Evolutionary conservation across 2,888 invertebrate species (phyloP).

Genomic region (Rhagonycha fulva): DNA sequence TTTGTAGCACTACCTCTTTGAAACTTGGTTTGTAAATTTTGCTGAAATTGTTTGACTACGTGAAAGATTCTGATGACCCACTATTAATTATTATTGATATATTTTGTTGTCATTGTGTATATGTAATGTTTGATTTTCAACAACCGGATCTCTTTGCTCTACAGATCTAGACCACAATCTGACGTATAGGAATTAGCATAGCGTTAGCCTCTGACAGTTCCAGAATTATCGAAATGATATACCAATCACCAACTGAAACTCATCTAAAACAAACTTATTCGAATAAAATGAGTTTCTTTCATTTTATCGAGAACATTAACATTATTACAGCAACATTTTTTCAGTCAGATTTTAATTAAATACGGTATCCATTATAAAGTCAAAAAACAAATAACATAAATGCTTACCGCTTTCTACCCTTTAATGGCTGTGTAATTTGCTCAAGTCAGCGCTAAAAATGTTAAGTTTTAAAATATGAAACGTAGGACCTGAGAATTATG

Average conservation of each 20-base stretch:
- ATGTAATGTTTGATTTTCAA: not conserved
- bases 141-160: not conserved
- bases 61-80: not conserved
- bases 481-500: not conserved
- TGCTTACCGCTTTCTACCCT: conserved; percentile 16
- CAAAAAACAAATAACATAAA: conserved; percentile 20
- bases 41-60: not conserved
- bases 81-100: not conserved
- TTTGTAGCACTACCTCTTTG: too few species aligned
- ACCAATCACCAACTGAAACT: not conserved
- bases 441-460: conserved; percentile 14
- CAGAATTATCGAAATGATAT: not conserved
- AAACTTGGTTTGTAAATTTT: too few species aligned
- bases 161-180: not conserved
- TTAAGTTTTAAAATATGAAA: conserved; percentile 4
- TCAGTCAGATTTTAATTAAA: conserved; percentile 16
- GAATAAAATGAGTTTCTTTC: not conserved
- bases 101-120: not conserved
- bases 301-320: not conserved
- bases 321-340: conserved; percentile 1
- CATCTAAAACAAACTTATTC: not conserved
- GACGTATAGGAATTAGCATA: not conserved
- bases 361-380: conserved; percentile 18
- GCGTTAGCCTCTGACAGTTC: not conserved
- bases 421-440: conserved; percentile 17